Percentiles rank a stretch among this genome's conserved stretches.
Evolutionary conservation across 2,888 invertebrate genomes (phyloP).

Genomic region (Erebia epiphron): DNA sequence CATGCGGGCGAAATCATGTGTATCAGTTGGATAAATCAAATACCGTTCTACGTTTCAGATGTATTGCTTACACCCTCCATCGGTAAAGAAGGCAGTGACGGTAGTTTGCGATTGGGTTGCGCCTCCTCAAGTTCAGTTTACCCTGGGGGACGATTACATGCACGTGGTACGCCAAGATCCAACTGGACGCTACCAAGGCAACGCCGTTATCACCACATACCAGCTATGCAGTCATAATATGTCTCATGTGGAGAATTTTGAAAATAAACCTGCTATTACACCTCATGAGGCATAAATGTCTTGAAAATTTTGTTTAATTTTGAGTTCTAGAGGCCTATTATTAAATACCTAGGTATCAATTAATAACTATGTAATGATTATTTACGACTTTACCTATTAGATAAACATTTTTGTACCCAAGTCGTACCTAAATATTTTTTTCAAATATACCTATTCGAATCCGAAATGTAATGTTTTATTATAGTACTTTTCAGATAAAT

Average conservation of each 20-base stretch:
- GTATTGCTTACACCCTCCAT: constrained; percentile 63
- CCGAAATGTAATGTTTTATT: too few species aligned
- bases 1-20: too few species aligned
- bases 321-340: too few species aligned
- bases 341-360: too few species aligned
- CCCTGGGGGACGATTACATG: constrained; percentile 66
- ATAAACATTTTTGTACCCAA: neutral
- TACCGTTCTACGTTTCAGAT: constrained; percentile 53
- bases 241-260: constrained; percentile 33
- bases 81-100: constrained; percentile 61
- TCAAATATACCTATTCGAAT: too few species aligned
- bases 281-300: constrained; percentile 4
- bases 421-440: neutral
- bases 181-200: constrained; percentile 57
- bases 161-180: constrained; percentile 69
- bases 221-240: constrained; percentile 65
- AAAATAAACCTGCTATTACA: neutral
- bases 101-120: constrained; percentile 71
- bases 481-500: too few species aligned
- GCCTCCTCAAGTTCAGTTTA: constrained; percentile 67
- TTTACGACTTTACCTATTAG: neutral
- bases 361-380: too few species aligned
- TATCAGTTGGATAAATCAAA: neutral
- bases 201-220: constrained; percentile 66
- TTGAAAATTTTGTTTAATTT: too few species aligned